A percentile compares a stretch with the other conserved stretches of the same genome.
Evolutionary conservation across 2,113 vertebrate species (phyloP).

Genomic region (Phalacrocorax brasilianus): DNA sequence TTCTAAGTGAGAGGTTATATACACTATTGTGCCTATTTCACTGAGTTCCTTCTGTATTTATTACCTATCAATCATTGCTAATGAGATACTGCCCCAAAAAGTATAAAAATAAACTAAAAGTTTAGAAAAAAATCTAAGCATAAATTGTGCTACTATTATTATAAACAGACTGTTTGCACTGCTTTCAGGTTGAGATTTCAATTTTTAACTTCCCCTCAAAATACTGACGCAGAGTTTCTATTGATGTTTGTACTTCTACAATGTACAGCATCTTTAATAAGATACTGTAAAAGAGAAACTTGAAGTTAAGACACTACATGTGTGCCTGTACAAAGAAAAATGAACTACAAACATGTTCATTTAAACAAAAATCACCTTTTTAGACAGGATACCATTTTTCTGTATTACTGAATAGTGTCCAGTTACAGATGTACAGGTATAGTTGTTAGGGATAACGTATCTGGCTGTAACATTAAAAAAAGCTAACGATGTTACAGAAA

Average conservation of each 20-base stretch:
- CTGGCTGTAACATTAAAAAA: background rate
- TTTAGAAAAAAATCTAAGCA: background rate
- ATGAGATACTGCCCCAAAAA: background rate
- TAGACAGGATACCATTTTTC: background rate
- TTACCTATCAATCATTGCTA: background rate
- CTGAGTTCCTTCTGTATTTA: fast-evolving
- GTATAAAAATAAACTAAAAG: background rate
- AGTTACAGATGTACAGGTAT: background rate
- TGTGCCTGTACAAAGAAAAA: background rate
- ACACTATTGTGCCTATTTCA: background rate
- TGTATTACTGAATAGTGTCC: background rate
- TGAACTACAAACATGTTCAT: background rate
- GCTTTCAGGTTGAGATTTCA: background rate
- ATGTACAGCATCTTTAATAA: background rate
- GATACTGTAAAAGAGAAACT: background rate
- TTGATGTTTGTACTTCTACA: background rate
- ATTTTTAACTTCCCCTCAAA: background rate
- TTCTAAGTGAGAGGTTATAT: background rate
- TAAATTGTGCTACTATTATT: background rate
- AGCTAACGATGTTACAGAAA: background rate
- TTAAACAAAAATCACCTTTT: background rate
- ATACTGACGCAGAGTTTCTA: background rate
- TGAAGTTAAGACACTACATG: background rate
- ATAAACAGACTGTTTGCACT: background rate
- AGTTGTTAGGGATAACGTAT: background rate